phyloP scores from a whole-genome alignment of 2,888 invertebrate genomes.

The Cryptosula pallasiana region DNA sequence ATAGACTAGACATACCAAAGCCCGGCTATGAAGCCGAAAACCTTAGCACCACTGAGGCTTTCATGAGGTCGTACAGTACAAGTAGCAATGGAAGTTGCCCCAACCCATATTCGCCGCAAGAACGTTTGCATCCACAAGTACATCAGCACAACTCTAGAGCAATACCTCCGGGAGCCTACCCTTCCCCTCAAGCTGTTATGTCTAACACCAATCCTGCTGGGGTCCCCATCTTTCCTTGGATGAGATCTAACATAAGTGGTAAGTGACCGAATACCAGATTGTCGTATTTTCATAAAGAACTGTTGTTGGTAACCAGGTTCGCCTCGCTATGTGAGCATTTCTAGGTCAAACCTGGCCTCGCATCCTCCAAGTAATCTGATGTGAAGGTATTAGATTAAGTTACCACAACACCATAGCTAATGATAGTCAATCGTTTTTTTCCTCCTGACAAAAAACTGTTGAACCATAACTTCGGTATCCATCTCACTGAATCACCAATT shows the following conservation, averaged over 20 bases:
- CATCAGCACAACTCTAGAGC: slow-evolving; percentile 17
- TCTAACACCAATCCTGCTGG: slow-evolving; percentile 10
- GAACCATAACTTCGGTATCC: too few species aligned
- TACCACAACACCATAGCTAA: too few species aligned
- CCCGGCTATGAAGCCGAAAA: slow-evolving; percentile 18
- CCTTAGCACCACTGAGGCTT: slow-evolving; percentile 21
- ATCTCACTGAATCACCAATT: too few species aligned
- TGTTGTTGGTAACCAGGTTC: too few species aligned
- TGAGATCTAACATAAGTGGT: slow-evolving; percentile 23
- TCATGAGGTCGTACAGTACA: slow-evolving; percentile 14
- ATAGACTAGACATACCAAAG: slow-evolving; percentile 8
- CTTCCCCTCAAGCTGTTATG: slow-evolving; percentile 15
- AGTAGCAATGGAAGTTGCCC: slow-evolving; percentile 7
- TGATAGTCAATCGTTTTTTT: too few species aligned
- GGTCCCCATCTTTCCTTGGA: slow-evolving; percentile 23
- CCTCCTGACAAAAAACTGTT: too few species aligned
- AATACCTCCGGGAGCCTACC: slow-evolving; percentile 18
- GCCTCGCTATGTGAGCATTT: too few species aligned
- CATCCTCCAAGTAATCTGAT: too few species aligned
- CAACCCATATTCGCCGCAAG: slow-evolving; percentile 17
- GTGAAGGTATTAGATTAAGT: too few species aligned
- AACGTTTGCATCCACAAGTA: slow-evolving; percentile 1
- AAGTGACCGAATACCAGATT: background rate
- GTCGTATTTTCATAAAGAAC: background rate
- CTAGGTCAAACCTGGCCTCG: too few species aligned